Conservation (phyloP, 2,113 vertebrate species). For the Myxocyprinus asiaticus region DNA sequence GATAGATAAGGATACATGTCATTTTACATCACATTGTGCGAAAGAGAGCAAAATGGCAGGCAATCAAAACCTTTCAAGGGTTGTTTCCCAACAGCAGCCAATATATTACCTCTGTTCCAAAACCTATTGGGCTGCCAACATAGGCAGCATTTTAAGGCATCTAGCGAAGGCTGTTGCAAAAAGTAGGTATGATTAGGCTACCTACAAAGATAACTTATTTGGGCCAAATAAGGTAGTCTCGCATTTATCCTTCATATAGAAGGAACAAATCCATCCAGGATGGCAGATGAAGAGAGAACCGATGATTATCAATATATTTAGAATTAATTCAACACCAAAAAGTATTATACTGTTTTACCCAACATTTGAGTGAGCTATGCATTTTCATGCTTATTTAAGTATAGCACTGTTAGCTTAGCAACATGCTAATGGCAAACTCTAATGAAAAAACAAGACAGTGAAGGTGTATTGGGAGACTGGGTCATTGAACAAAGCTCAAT, state of each 20-base stretch:
- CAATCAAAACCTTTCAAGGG: slow-evolving; percentile 44
- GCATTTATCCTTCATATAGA: too few species aligned
- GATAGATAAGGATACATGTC: slow-evolving; percentile 32
- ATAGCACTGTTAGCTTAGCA: too few species aligned
- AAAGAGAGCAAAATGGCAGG: background rate
- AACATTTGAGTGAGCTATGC: too few species aligned
- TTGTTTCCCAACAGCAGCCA: slow-evolving; percentile 22
- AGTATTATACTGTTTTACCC: too few species aligned
- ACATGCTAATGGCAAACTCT: too few species aligned
- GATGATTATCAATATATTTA: too few species aligned
- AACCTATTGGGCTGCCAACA: background rate
- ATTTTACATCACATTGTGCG: slow-evolving; percentile 16
- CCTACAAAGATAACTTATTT: background rate
- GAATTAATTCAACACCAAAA: too few species aligned
- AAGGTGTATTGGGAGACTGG: slow-evolving; percentile 48
- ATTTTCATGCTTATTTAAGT: too few species aligned
- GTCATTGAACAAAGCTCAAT: slow-evolving; percentile 54
- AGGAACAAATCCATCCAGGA: too few species aligned
- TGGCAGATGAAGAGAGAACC: too few species aligned
- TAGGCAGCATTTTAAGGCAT: background rate
- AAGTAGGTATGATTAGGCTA: background rate
- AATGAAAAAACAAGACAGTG: slow-evolving; percentile 40
- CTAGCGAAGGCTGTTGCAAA: background rate
- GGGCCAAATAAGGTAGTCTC: too few species aligned
- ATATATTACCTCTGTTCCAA: background rate